Percentiles rank a stretch among this genome's conserved stretches.
phyloP scores from a whole-genome alignment of 2,888 invertebrate species.

The Drepana falcataria region DNA sequence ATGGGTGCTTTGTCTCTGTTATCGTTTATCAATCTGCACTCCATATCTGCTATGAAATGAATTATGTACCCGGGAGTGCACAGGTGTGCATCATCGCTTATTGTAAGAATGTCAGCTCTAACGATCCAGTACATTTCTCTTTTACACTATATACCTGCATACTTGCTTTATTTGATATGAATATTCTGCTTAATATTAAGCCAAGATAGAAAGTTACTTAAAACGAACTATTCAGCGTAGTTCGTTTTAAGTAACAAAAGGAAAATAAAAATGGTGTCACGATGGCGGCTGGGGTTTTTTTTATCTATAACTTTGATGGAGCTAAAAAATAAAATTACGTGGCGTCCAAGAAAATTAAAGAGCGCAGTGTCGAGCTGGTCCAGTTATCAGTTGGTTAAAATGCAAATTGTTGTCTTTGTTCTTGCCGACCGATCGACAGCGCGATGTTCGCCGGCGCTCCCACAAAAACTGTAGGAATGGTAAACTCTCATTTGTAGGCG shows the following conservation, averaged over 20 bases:
- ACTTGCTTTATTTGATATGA: too few species aligned
- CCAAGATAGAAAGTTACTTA: too few species aligned
- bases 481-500: slow-evolving; percentile 64
- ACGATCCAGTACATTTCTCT: slow-evolving; percentile 17
- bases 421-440: slow-evolving; percentile 48
- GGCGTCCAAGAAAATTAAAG: slow-evolving; percentile 51
- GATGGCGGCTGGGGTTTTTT: slow-evolving; percentile 32
- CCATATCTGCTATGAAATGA: too few species aligned
- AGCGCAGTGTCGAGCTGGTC: slow-evolving; percentile 43
- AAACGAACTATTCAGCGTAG: too few species aligned
- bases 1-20: too few species aligned
- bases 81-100: background rate
- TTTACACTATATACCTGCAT: too few species aligned
- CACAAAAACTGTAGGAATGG: slow-evolving; percentile 50
- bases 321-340: slow-evolving; percentile 51
- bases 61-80: background rate
- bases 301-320: background rate
- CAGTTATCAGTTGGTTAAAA: slow-evolving; percentile 72
- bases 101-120: slow-evolving; percentile 10
- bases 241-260: too few species aligned
- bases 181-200: too few species aligned
- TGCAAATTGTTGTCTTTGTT: slow-evolving; percentile 73
- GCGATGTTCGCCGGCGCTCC: slow-evolving; percentile 27
- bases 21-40: too few species aligned
- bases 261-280: slow-evolving; percentile 3